Evolutionary conservation across 2,888 invertebrate genomes (phyloP), one percentile per base, ranked within the genome.

Genomic region (Malachius bipustulatus): DNA sequence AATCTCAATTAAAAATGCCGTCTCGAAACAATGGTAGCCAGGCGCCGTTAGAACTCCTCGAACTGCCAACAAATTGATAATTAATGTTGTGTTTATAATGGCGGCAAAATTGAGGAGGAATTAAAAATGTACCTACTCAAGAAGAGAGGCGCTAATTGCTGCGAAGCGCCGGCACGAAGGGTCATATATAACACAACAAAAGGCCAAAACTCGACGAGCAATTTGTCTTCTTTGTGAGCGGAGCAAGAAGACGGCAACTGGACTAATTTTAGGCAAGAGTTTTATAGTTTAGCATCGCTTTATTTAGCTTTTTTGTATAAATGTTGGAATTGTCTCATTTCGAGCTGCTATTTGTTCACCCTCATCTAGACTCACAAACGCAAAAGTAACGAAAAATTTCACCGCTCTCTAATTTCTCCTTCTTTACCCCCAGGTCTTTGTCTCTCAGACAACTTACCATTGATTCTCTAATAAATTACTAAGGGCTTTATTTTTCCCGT

Each of bases 81-180:
- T 63, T 62, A 61, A 63, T 63, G 62, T 62, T 61, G 60, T 61
- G 62, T 61, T 62, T 60, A 60, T 62, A 61, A 63, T 61, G 52
- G 60, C 55, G 44, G 60, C 57, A 60, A 57, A n/a, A n/a, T n/a
- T n/a, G n/a, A n/a, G 56, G 56, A 52, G 55, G 56, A 60, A 60
- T 60, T 60, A 60, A 60, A 60, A 62, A 60, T 60, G 60, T 56
- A 62, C 60, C 60, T 62, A 55, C 53, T 56, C 52, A 51, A 51
- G 52, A 47, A 50, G 51, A n/a, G n/a, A 52, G 48, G 54, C 51
- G 51, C 53, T 56, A 57, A 57, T 56, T 55, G 52, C 50, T 49
- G 46, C 10, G 13, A 41, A 36, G 33, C 35, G 39, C n/a, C n/a
- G n/a, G n/a, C 31, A 32, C 24, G 34, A 4, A 43, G 36, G 45